Conservation (phyloP, 2,888 invertebrate genomes). For the Ophion slaviceki region DNA sequence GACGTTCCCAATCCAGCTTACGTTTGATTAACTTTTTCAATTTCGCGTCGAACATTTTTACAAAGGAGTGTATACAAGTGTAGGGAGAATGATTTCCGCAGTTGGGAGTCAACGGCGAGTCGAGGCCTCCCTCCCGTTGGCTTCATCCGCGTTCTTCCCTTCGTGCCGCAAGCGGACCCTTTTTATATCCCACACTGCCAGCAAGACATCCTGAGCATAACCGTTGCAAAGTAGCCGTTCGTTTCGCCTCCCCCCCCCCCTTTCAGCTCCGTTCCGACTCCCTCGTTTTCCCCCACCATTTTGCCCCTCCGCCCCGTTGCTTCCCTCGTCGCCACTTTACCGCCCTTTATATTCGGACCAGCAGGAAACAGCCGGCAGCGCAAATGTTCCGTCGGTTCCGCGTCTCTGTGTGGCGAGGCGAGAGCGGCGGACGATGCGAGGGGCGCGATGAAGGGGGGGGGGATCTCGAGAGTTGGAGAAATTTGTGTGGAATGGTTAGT, state of each 20-base stretch:
- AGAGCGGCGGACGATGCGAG: constrained; percentile 1
- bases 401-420: constrained; percentile 22
- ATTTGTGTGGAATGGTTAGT: constrained; percentile 77
- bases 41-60: neutral
- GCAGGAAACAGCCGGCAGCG: constrained; percentile 64
- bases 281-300: neutral
- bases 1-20: neutral
- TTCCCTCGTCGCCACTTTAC: constrained; percentile 32
- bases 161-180: constrained; percentile 24
- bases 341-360: constrained; percentile 49
- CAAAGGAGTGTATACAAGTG: constrained; percentile 29
- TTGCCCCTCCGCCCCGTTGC: constrained; percentile 16
- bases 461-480: constrained; percentile 43
- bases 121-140: constrained; percentile 17
- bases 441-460: neutral
- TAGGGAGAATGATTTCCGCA: constrained; percentile 26
- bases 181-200: neutral
- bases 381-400: constrained; percentile 36
- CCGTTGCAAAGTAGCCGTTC: constrained; percentile 41
- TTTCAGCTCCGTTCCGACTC: neutral
- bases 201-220: constrained; percentile 25
- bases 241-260: neutral
- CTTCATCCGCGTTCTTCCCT: constrained; percentile 27
- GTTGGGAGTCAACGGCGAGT: neutral
- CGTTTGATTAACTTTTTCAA: constrained; percentile 2